Evolutionary conservation across 2,113 vertebrate species (phyloP).

Genomic region (Gymnorhina tibicen): DNA sequence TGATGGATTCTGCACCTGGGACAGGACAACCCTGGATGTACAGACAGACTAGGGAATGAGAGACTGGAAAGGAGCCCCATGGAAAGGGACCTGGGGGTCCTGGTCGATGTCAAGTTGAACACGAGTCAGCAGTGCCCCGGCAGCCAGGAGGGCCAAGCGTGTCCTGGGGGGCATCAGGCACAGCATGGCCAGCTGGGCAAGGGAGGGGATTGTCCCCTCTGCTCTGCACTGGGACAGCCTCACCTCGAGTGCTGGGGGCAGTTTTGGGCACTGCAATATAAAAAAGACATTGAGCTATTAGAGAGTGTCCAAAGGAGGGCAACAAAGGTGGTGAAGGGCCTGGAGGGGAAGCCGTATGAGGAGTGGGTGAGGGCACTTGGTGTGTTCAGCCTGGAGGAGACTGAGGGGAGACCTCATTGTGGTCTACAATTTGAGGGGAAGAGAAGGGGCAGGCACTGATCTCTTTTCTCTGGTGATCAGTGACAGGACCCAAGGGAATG

Average conservation of each 20-base stretch:
- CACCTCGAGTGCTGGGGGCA: not conserved
- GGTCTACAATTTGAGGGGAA: not conserved
- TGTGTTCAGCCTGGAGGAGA: not conserved
- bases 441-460: not conserved
- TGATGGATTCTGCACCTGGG: rapidly evolving
- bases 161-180: not conserved
- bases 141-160: rapidly evolving
- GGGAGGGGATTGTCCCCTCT: not conserved
- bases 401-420: not conserved
- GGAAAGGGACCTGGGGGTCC: not conserved
- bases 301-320: not conserved
- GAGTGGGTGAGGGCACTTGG: not conserved
- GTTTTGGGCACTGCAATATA: rapidly evolving
- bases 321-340: rapidly evolving
- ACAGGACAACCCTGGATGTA: rapidly evolving
- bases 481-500: not conserved
- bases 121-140: not conserved
- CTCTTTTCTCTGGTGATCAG: not conserved
- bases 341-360: rapidly evolving
- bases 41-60: rapidly evolving
- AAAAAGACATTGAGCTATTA: rapidly evolving
- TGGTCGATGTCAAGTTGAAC: rapidly evolving
- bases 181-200: rapidly evolving
- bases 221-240: rapidly evolving
- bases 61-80: rapidly evolving